These are phyloP conservation scores for Eupithecia subumbrata DNA, from an alignment of 2,888 invertebrate species.

Conservation along the genomic window DNA sequence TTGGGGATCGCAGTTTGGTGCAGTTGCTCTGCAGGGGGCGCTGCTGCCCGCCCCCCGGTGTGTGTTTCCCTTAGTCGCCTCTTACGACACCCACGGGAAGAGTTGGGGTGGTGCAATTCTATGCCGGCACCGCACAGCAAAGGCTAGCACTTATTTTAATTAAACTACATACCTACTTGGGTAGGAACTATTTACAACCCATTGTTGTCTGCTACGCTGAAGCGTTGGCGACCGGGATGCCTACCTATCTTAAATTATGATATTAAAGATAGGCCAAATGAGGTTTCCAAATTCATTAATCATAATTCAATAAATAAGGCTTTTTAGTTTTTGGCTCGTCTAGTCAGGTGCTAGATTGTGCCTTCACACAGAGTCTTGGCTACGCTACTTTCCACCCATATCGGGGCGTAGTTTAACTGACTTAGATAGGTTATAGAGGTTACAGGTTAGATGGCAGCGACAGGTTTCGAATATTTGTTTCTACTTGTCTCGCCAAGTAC, in stretches of 20 bases:
- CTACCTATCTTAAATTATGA: not conserved
- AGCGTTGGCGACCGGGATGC: not conserved
- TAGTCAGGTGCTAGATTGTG: not conserved
- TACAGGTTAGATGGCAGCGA: no score
- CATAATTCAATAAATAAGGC: no score
- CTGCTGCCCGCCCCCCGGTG: no score
- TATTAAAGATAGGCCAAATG: not conserved
- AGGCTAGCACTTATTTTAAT: constrained; percentile 13
- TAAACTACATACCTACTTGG: not conserved
- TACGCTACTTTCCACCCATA: not conserved
- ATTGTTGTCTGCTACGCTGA: constrained; percentile 11
- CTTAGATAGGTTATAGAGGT: not conserved
- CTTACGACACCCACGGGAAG: no score
- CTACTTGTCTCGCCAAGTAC: no score
- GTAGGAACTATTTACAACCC: not conserved
- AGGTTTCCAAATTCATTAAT: not conserved
- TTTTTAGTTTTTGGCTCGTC: not conserved
- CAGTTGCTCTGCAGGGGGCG: no score
- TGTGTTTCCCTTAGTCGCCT: no score
- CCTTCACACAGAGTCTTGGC: not conserved
- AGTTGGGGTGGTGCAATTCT: no score
- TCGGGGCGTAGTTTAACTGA: not conserved
- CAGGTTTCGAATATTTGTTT: no score
- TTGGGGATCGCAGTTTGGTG: no score
- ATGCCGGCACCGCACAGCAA: no score